Percentiles rank a stretch among this genome's conserved stretches.
phyloP scores from a whole-genome alignment of 2,888 invertebrate genomes.

The Caradrina kadenii region DNA sequence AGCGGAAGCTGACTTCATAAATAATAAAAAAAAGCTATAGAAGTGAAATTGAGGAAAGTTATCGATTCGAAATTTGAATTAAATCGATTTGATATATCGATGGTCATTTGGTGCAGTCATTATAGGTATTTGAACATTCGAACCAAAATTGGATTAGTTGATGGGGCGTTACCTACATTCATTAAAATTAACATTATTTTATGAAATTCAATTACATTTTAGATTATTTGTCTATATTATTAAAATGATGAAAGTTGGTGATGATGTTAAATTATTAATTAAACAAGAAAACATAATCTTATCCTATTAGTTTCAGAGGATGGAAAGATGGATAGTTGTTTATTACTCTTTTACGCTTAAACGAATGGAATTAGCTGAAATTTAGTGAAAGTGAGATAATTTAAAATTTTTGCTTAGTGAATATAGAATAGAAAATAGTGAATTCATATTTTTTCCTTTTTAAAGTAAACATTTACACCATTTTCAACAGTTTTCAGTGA shows the following conservation, averaged over 20 bases:
- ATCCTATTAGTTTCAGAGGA: no score
- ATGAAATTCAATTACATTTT: conserved; percentile 5
- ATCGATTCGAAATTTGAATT: conserved; percentile 31
- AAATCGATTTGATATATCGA: conserved; percentile 33
- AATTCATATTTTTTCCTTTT: no score
- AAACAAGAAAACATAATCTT: background rate
- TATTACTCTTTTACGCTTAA: no score
- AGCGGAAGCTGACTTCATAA: conserved; percentile 59
- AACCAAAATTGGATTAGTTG: background rate
- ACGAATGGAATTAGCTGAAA: no score
- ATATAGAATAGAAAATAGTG: no score
- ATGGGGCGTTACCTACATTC: conserved; percentile 4
- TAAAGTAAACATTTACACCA: no score
- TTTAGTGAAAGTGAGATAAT: no score
- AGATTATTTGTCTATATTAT: background rate
- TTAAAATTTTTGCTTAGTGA: no score
- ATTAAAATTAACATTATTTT: conserved; percentile 21
- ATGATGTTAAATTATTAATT: background rate
- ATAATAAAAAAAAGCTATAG: conserved; percentile 50
- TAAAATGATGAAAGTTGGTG: background rate
- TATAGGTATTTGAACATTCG: conserved; percentile 27
- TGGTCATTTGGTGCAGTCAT: conserved; percentile 15
- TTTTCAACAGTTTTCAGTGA: no score
- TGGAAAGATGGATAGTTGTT: no score
- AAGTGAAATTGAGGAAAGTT: conserved; percentile 59